These are phyloP conservation scores for Eremobia ochroleuca DNA, from an alignment of 2,888 invertebrate species.

Conservation along the genomic window DNA sequence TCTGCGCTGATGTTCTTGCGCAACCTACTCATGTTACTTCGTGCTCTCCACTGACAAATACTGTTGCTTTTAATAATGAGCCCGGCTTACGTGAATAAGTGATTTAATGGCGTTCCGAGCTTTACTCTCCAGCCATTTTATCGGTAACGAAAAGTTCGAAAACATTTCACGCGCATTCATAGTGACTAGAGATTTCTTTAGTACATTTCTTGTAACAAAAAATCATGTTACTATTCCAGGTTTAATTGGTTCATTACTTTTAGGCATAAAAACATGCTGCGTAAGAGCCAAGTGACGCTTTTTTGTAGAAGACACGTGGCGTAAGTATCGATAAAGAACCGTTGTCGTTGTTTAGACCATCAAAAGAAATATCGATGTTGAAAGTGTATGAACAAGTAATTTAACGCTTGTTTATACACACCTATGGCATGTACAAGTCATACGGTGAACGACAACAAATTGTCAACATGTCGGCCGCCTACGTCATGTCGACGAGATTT, in stretches of 20 bases:
- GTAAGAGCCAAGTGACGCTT: slow-evolving; percentile 53
- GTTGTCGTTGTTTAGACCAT: slow-evolving; percentile 21
- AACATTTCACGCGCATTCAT: slow-evolving; percentile 53
- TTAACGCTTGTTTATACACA: slow-evolving; percentile 62
- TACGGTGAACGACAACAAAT: slow-evolving; percentile 80
- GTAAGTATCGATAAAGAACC: slow-evolving; percentile 21
- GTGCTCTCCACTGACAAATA: slow-evolving; percentile 80
- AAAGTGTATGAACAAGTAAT: slow-evolving; percentile 59
- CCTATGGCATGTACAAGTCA: slow-evolving; percentile 61
- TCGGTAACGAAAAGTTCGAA: slow-evolving; percentile 35
- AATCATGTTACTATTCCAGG: slow-evolving; percentile 41
- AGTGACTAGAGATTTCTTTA: slow-evolving; percentile 38
- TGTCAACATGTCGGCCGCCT: slow-evolving; percentile 89
- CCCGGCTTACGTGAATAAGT: slow-evolving; percentile 73
- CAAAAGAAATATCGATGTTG: slow-evolving; percentile 42
- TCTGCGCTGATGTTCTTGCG: slow-evolving; percentile 79
- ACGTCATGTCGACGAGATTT: slow-evolving; percentile 87
- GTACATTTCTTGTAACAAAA: slow-evolving; percentile 42
- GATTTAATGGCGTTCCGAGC: slow-evolving; percentile 70
- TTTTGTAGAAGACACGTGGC: slow-evolving; percentile 44
- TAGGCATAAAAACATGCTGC: slow-evolving; percentile 44
- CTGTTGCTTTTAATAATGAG: slow-evolving; percentile 79
- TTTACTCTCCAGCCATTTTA: slow-evolving; percentile 64
- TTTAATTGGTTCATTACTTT: slow-evolving; percentile 63
- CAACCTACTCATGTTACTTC: slow-evolving; percentile 80